Evolutionary conservation across 2,888 invertebrate species (phyloP), one percentile per base, ranked within the genome.

Genomic region (Drosophila buzzatii): DNA sequence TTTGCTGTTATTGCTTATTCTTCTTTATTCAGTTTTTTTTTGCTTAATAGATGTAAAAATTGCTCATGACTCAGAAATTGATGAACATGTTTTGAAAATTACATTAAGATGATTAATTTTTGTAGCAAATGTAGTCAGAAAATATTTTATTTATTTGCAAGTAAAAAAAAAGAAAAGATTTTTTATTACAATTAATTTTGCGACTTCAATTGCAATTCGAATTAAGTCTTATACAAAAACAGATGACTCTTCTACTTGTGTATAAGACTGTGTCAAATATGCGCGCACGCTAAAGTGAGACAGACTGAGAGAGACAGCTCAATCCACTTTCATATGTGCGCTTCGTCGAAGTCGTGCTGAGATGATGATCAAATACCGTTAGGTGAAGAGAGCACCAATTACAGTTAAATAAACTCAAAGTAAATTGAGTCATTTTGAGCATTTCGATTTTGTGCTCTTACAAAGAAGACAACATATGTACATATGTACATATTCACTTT

Each of bases 11-110:
- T 16, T 35, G 37, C 14, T 23, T 18, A 41, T 27, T 41, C 45
- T 18, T 52, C 16, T 39, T 49, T n/a, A 5, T 27, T 18, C 16
- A 37, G 37, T 49, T 49, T 31, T n/a, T 39, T 39, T 49, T 31
- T 0, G 37, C 45, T 27, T 14, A 16, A 45, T 23, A 18, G 14
- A 10, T 14, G 20, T 10, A 12, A 59, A 59, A 16, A 7, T 31
- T n/a, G 39, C 10, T 2, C 12, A 59, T 49, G 39, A 59, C 7
- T 59, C 59, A 59, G 39, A 37, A 37, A n/a, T 23, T 20, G 8
- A 8, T 49, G 47, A 27, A 10, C 31, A 31, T 10, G 1, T 49
- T 49, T 49, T 31, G 12, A 12, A 51, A 33, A 33, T 33, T 33
- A 51, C 18, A 51, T 35, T 51, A 7, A 3, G 2, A 8, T 51